Percentiles rank a stretch among this genome's conserved stretches.
These are phyloP conservation scores for Andricus grossulariae DNA, from an alignment of 1,140 invertebrate species.

Conservation along the genomic window DNA sequence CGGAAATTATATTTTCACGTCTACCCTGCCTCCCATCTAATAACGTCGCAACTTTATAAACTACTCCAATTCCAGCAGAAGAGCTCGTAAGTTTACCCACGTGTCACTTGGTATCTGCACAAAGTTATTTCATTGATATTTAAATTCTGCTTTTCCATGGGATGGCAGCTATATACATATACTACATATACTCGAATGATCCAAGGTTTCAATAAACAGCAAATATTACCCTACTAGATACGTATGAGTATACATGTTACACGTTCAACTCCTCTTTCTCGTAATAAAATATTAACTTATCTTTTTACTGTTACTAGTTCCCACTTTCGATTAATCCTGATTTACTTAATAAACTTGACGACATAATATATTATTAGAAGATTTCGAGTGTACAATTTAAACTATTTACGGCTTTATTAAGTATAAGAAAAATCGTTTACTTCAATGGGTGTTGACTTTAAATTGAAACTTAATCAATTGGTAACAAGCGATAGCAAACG, in stretches of 20 bases:
- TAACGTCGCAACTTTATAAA: conserved; percentile 53
- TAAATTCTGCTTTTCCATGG: conserved; percentile 37
- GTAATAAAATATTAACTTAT: conserved; percentile 3
- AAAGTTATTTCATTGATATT: conserved; percentile 46
- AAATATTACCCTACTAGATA: conserved; percentile 7
- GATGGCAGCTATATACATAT: conserved; percentile 10
- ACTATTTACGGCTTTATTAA: conserved; percentile 11
- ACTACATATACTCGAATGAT: not conserved
- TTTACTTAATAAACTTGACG: conserved; percentile 18
- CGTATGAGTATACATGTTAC: not conserved
- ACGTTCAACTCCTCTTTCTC: not conserved
- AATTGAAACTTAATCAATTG: conserved; percentile 25
- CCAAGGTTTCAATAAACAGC: conserved; percentile 9
- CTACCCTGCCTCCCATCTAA: conserved; percentile 46
- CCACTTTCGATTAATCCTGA: not conserved
- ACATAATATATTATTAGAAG: not conserved
- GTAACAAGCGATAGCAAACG: not conserved
- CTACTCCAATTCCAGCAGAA: conserved; percentile 36
- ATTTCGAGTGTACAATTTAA: not conserved
- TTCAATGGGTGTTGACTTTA: not conserved
- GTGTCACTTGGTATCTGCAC: conserved; percentile 37
- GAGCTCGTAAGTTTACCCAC: conserved; percentile 41
- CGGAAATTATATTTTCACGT: conserved; percentile 68
- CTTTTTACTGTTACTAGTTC: not conserved
- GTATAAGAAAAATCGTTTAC: not conserved